Evolutionary conservation across 2,888 invertebrate genomes (phyloP).

Genomic region (Andrena chrysosceles): DNA sequence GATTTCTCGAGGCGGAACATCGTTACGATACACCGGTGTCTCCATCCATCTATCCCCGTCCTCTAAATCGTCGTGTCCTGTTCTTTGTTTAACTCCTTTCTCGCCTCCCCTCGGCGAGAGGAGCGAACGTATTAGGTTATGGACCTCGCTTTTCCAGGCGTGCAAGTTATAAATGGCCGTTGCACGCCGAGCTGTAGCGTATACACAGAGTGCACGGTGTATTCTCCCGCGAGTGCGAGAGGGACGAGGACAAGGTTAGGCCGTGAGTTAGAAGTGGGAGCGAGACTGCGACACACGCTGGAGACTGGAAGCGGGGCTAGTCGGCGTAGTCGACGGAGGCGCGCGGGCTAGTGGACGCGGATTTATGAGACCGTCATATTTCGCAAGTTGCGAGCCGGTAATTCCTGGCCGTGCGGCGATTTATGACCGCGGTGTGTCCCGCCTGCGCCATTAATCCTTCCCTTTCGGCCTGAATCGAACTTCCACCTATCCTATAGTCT

Average conservation of each 20-base stretch:
- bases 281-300: constrained; percentile 42
- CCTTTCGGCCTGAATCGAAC: constrained; percentile 83
- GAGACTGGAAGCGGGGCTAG: constrained; percentile 68
- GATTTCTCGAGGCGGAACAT: constrained; percentile 54
- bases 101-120: constrained; percentile 64
- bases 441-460: constrained; percentile 85
- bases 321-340: constrained; percentile 80
- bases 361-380: constrained; percentile 88
- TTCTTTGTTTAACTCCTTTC: constrained; percentile 73
- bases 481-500: constrained; percentile 77
- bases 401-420: constrained; percentile 87
- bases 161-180: constrained; percentile 75
- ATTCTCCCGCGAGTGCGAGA: constrained; percentile 55
- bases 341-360: constrained; percentile 84
- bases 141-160: constrained; percentile 75
- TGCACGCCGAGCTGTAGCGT: constrained; percentile 78
- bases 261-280: constrained; percentile 33
- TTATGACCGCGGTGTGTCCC: constrained; percentile 86
- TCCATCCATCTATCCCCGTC: constrained; percentile 58
- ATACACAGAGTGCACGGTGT: constrained; percentile 63
- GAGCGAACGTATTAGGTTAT: constrained; percentile 75
- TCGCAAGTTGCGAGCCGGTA: constrained; percentile 87
- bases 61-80: constrained; percentile 64
- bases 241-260: constrained; percentile 45
- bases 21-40: constrained; percentile 59